Base-by-base conservation (phyloP, 2,113 vertebrate genomes). In the Hemicordylus capensis region DNA sequence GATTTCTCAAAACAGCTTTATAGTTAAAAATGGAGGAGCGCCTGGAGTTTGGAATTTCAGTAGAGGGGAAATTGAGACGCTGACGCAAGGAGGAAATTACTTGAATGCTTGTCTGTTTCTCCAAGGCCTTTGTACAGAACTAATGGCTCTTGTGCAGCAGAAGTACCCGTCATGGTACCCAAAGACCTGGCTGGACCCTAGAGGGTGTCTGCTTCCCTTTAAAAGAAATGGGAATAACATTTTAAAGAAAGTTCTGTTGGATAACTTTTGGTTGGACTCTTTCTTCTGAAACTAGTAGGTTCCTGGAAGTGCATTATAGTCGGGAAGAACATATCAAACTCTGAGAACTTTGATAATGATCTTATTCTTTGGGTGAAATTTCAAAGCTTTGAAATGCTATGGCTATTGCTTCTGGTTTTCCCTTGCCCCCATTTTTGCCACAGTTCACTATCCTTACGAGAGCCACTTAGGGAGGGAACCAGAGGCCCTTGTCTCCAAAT, bases 331-430 rank as follows among this genome's bases (percentile, higher is more conserved):
- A 89, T 7, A n/a, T 58, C 76, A 87, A 74, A 37, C 24, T 79
- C 19, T 82, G 83, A 31, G 70, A 73, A 15, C 72, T 85, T 82
- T 70, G 63, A 63, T 85, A 82, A 34, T 2, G 31, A 79, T 88
- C 81, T 72, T 74, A 39, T 66, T 59, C 90, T 87, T 89, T 79
- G 80, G 81, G 85, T 89, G 66, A 59, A 72, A 70, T 46, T 81
- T 87, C 84, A 88, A 73, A 90, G 87, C 85, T 89, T 89, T 92
- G 89, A 93, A 93, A 93, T 90, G 90, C 79, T 85, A 84, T 83
- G 85, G 84, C 88, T 74, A 44, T 67, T 84, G 67, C 90, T 77
- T 88, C 88, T 48, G 15, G 15, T n/a, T 78, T 85, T 74, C 83
- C 88, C 91, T 87, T 20, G 14, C 73, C 73, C 76, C 67, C n/a